Base-by-base conservation (phyloP, 2,888 invertebrate genomes). In the Archips crataeganus region DNA sequence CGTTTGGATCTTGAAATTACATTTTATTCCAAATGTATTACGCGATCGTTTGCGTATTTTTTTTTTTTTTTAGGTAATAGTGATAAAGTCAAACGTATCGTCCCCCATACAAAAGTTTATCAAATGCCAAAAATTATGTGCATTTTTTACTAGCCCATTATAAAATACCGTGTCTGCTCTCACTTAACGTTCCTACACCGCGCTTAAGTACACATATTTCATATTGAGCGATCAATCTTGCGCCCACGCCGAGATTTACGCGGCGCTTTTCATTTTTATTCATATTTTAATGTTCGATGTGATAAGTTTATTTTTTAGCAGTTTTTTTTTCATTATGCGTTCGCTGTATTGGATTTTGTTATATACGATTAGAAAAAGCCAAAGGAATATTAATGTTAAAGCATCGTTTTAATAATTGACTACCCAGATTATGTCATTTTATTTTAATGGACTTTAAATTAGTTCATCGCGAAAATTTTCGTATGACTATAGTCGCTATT, bases 151-250 rank as follows among this genome's bases (percentile, higher is more conserved):
- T n/a, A 49, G n/a, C 6, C 3, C 57, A 3, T 1, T 77, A 68
- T 66, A 60, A 45, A 54, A 61, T 77, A 75, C 72, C 80, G 68
- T 70, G 77, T 81, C 57, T 68, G 42, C 75, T 75, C 71, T 59
- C 32, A 42, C 54, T 59, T n/a, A 42, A 32, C 60, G 51, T 67
- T 78, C 73, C 5, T 32, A 70, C 73, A 75, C 82, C 77, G 10
- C 15, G 75, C 75, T 77, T 63, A 73, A 77, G 72, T 76, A 80
- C 81, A 86, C 87, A 90, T 89, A 89, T 87, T 86, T 90, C 90
- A 90, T 87, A 85, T 77, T 76, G 80, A 79, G 81, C 85, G 79
- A 93, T 93, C 90, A 89, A 91, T 93, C 93, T 87, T 85, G 77
- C 86, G 81, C 92, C 91, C 85, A 87, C 90, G 79, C 78, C 80